Conservation (phyloP, 2,797 vertebrate genomes). For the Fringilla coelebs region DNA sequence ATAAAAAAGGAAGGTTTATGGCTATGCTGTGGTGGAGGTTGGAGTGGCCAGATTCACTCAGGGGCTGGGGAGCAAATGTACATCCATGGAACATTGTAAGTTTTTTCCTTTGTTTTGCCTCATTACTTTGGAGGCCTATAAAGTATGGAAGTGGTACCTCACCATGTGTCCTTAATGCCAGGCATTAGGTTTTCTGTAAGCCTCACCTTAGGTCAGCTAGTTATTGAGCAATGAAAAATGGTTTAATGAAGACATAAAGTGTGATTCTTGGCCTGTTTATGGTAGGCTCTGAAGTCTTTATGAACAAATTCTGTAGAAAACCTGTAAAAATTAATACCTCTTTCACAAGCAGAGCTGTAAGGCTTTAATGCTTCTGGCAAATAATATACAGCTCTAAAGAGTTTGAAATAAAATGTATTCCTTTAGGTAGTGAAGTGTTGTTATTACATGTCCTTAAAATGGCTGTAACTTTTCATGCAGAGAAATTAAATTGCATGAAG, state of each 20-base stretch:
- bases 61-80: neutral
- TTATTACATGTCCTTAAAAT: conserved; percentile 40
- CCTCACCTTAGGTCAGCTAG: neutral
- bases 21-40: neutral
- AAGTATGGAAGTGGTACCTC: neutral
- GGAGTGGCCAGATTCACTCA: neutral
- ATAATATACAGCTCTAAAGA: neutral
- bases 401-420: conserved; percentile 31
- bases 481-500: conserved; percentile 4
- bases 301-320: conserved; percentile 25
- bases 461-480: conserved; percentile 16
- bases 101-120: neutral
- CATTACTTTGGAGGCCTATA: neutral
- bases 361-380: conserved; percentile 30
- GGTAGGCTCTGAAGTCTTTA: conserved; percentile 18
- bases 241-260: conserved; percentile 34
- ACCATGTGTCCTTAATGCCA: neutral
- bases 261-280: conserved; percentile 19
- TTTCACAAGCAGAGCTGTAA: conserved; percentile 30
- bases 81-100: neutral
- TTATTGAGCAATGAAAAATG: neutral
- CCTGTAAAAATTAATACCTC: conserved; percentile 48
- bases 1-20: neutral
- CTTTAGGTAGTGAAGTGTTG: conserved; percentile 23
- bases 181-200: neutral